These are phyloP conservation scores for Parnassius apollo DNA, from an alignment of 2,888 invertebrate species.

Conservation along the genomic window DNA sequence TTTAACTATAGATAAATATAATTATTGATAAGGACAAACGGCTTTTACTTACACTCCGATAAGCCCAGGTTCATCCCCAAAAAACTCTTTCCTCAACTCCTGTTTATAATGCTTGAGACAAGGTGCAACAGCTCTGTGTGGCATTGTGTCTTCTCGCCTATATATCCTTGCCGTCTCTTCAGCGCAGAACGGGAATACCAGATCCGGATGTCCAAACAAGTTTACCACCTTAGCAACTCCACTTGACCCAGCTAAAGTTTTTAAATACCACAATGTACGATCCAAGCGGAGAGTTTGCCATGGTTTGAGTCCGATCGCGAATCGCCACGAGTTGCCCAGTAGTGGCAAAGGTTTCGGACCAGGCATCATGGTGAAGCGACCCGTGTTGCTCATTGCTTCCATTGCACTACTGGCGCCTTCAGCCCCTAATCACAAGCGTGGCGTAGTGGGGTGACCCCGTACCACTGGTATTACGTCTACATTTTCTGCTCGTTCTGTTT, in stretches of 20 bases:
- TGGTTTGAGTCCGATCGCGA: slow-evolving; percentile 80
- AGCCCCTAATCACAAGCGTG: slow-evolving; percentile 49
- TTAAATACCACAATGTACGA: slow-evolving; percentile 72
- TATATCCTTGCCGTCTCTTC: slow-evolving; percentile 87
- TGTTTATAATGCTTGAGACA: slow-evolving; percentile 87
- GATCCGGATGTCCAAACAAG: slow-evolving; percentile 87
- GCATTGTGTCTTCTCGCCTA: slow-evolving; percentile 85
- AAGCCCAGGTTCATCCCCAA: slow-evolving; percentile 86
- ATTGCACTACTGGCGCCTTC: slow-evolving; percentile 55
- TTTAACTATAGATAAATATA: too few species aligned
- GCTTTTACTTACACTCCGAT: slow-evolving; percentile 86
- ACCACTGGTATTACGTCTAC: slow-evolving; percentile 43
- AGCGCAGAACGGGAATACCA: slow-evolving; percentile 87
- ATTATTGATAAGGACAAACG: neutral
- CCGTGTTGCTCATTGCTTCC: slow-evolving; percentile 63
- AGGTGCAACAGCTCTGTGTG: slow-evolving; percentile 87
- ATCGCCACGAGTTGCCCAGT: slow-evolving; percentile 90
- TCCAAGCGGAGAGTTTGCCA: slow-evolving; percentile 79
- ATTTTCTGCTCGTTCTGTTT: slow-evolving; percentile 48
- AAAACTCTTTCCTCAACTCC: slow-evolving; percentile 84
- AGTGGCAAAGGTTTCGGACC: slow-evolving; percentile 88
- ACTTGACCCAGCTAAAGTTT: slow-evolving; percentile 71
- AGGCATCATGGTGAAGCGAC: slow-evolving; percentile 84
- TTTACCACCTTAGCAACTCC: slow-evolving; percentile 84
- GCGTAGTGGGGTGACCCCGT: slow-evolving; percentile 59